These are phyloP conservation scores for Pantherophis alleghaniensis DNA, from an alignment of 2,797 vertebrate species.

Conservation along the genomic window DNA sequence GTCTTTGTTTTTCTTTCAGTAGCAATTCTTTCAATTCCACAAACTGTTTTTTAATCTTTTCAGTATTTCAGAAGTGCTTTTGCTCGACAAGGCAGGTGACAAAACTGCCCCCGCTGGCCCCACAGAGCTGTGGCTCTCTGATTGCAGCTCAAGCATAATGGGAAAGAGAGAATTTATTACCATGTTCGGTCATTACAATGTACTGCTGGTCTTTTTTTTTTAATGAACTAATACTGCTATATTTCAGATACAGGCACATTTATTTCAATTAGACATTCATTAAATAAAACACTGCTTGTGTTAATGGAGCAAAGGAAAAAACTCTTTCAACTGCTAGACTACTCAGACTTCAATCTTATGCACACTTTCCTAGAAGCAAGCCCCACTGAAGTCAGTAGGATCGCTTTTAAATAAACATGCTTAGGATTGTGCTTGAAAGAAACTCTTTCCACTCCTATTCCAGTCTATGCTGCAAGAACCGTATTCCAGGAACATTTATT, in stretches of 20 bases:
- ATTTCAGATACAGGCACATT: conserved; percentile 79
- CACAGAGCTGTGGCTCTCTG: neutral
- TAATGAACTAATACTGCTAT: conserved; percentile 76
- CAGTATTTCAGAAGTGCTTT: neutral
- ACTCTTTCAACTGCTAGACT: conserved; percentile 74
- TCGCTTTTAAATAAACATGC: conserved; percentile 8
- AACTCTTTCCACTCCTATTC: conserved; percentile 76
- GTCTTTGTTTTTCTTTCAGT: neutral
- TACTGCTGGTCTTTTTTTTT: conserved; percentile 71
- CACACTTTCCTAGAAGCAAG: conserved; percentile 58
- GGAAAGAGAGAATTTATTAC: conserved; percentile 68
- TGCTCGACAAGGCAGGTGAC: neutral
- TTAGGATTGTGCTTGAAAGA: conserved; percentile 28
- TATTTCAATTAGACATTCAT: conserved; percentile 77
- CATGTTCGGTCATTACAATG: conserved; percentile 75
- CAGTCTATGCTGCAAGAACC: conserved; percentile 81
- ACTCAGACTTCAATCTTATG: conserved; percentile 56
- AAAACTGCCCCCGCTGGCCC: neutral
- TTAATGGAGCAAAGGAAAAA: conserved; percentile 74
- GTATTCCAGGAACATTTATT: conserved; percentile 75
- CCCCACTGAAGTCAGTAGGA: conserved; percentile 29
- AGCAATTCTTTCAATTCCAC: neutral
- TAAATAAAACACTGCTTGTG: conserved; percentile 86
- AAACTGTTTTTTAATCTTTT: conserved; percentile 15
- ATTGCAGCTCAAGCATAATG: conserved; percentile 47